phyloP scores from a whole-genome alignment of 2,888 invertebrate species.

The Heteromurus nitidus region DNA sequence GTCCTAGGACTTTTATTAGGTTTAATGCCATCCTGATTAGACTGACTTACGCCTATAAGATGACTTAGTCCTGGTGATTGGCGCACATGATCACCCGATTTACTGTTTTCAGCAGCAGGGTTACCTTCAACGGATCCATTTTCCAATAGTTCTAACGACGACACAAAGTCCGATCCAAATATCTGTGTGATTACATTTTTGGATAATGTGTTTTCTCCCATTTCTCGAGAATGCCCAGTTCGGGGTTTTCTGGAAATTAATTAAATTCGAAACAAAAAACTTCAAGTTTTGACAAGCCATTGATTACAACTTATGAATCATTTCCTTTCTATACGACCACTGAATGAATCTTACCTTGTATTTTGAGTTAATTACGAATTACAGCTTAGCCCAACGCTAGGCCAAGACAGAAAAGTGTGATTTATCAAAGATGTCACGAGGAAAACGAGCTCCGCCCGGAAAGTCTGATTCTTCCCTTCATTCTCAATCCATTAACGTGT shows the following conservation, averaged over 20 bases:
- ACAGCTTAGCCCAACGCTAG: too few species aligned
- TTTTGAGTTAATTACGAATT: too few species aligned
- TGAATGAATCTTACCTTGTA: too few species aligned
- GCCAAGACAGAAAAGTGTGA: too few species aligned
- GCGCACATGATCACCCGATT: slow-evolving; percentile 10
- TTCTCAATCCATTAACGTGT: too few species aligned
- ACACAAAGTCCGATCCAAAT: slow-evolving; percentile 61
- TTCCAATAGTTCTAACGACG: slow-evolving; percentile 28
- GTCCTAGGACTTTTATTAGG: slow-evolving; percentile 67
- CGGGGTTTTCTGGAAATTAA: not conserved
- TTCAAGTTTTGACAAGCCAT: too few species aligned
- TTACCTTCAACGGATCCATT: not conserved
- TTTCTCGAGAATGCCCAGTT: not conserved
- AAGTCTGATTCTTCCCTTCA: too few species aligned
- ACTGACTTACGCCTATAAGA: slow-evolving; percentile 18
- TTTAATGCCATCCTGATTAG: slow-evolving; percentile 64
- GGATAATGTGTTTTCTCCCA: slow-evolving; percentile 13
- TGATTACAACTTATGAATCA: too few species aligned
- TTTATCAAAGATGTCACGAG: too few species aligned
- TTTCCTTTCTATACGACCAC: too few species aligned
- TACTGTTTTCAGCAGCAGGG: slow-evolving; percentile 12
- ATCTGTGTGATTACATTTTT: slow-evolving; percentile 56
- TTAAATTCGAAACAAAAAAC: too few species aligned
- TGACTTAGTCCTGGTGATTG: slow-evolving; percentile 6
- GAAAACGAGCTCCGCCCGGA: too few species aligned